Conservation (phyloP, 2,888 invertebrate species). For the Seira musarum region DNA sequence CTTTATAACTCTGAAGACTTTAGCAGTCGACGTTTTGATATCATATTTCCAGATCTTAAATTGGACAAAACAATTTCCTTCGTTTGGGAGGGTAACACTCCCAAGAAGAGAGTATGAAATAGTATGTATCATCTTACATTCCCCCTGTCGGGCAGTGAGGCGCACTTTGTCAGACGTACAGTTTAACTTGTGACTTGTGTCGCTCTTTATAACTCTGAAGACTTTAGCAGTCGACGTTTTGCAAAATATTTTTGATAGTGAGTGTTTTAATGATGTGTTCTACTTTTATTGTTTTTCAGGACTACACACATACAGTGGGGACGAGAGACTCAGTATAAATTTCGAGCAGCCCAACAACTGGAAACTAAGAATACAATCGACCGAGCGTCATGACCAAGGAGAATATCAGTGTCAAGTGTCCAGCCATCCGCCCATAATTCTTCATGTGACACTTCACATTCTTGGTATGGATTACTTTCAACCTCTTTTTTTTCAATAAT, state of each 20-base stretch:
- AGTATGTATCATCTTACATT: neutral
- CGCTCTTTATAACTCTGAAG: too few relatives aligned
- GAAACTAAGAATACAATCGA: conserved; percentile 75
- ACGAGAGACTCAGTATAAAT: conserved; percentile 73
- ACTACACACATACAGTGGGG: conserved; percentile 72
- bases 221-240: neutral
- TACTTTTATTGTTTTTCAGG: conserved; percentile 52
- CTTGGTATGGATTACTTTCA: conserved; percentile 78
- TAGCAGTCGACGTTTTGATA: neutral
- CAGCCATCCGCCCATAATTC: conserved; percentile 70
- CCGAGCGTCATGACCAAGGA: conserved; percentile 74
- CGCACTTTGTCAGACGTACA: neutral
- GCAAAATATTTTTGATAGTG: conserved; percentile 6
- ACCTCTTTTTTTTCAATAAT: too few relatives aligned
- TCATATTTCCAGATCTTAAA: too few relatives aligned
- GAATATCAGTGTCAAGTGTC: conserved; percentile 71
- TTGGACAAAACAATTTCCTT: too few relatives aligned
- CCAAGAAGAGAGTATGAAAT: neutral
- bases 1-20: too few relatives aligned
- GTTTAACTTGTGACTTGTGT: neutral
- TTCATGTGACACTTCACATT: conserved; percentile 68
- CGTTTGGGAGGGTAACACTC: too few relatives aligned
- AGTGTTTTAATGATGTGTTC: neutral
- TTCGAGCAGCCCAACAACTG: conserved; percentile 76
- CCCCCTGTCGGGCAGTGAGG: neutral